Evolutionary conservation across 2,888 invertebrate genomes (phyloP), one percentile per base, ranked within the genome.

Genomic region (Hermaeophaga mercurialis): DNA sequence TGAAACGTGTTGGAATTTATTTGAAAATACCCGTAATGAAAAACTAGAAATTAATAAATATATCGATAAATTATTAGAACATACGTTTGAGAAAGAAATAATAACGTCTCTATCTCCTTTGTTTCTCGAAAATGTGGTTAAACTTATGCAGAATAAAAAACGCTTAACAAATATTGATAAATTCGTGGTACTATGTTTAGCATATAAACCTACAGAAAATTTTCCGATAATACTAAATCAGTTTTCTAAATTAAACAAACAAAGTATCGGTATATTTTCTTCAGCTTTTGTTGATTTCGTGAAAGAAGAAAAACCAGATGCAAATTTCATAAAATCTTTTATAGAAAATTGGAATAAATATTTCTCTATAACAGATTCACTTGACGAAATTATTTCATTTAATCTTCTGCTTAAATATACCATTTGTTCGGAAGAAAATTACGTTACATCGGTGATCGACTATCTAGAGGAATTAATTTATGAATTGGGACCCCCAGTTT

Each of bases 1-100:
- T 2, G 50, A 61, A 44, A 48, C 48, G 14, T 34, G 49, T 28
- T 66, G 66, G 66, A 18, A 46, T 11, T 58, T 49, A 28, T 34
- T 64, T 31, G 59, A 55, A 31, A 33, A 28, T 26, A 28, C 62
- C 8, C 56, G 26, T 41, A n/a, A 54, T 24, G n/a, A 52, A 24
- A 43, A 52, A 2, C 19, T 55, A 12, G 49, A 54, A 19, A 28
- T 46, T 14, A 12, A 48, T 2, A 18, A 18, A n/a, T 53, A 46
- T 41, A 33, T 56, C 12, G 26, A 28, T 22, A 39, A 47, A 11
- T 47, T 57, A 34, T 31, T 53, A 31, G 9, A 22, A 22, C 19
- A 17, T 1, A 28, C 33, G 1, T 24, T 24, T n/a, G 34, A 17
- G 1, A 22, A 47, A 17, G 11, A 43, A 22, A 24, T 53, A 36